These are phyloP conservation scores for Calosoma granatense DNA, from an alignment of 1,140 invertebrate genomes.

Conservation along the genomic window DNA sequence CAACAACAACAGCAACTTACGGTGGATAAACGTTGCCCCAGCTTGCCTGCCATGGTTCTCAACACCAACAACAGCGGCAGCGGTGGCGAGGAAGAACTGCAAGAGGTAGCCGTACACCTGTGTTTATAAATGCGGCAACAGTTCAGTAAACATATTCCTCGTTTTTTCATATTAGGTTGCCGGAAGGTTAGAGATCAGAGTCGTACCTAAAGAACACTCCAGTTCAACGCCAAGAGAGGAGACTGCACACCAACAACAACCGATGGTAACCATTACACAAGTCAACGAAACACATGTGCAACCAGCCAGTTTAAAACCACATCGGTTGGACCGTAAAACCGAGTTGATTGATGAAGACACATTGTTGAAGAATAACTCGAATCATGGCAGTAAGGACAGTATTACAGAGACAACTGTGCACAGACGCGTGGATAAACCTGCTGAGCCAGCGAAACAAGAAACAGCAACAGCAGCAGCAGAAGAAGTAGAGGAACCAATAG, in stretches of 20 bases:
- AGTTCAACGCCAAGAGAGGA: conserved; percentile 11
- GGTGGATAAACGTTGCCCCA: not conserved
- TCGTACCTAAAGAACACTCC: conserved; percentile 43
- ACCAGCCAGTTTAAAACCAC: no score
- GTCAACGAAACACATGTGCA: not conserved
- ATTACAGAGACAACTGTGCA: not conserved
- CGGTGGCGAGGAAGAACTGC: conserved; percentile 45
- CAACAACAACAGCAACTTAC: conserved; percentile 11
- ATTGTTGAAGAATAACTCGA: conserved; percentile 24
- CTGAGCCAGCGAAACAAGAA: conserved; percentile 16
- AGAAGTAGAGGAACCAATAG: conserved; percentile 5
- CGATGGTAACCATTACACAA: not conserved
- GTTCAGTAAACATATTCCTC: no score
- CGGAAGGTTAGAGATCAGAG: conserved; percentile 69
- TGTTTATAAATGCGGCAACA: no score
- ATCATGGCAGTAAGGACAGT: conserved; percentile 30
- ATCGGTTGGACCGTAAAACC: no score
- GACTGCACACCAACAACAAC: conserved; percentile 10
- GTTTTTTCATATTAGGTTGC: conserved; percentile 24
- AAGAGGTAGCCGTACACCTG: conserved; percentile 55
- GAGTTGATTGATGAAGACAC: not conserved
- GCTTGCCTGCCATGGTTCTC: not conserved
- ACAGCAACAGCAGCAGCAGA: conserved; percentile 3
- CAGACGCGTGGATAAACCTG: conserved; percentile 14
- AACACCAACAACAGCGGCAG: not conserved